Base-by-base conservation (phyloP, 2,888 invertebrate species). In the Drosophila hamatofila region DNA sequence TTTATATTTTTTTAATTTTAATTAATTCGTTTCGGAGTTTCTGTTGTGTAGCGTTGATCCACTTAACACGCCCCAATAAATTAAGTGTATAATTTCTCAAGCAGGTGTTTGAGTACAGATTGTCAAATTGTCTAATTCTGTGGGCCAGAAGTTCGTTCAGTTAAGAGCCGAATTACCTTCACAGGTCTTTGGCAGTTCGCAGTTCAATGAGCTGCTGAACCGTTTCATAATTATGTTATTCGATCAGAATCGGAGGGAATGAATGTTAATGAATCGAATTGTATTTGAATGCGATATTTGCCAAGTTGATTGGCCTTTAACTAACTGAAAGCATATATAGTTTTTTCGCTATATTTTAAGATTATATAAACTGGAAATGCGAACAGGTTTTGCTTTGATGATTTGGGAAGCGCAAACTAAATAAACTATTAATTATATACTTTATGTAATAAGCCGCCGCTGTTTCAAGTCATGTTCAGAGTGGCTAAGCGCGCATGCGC, bases 261-360 rank as follows among this genome's bases (percentile, higher is more conserved):
- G 30, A 63, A 44, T 61, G 39, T 18, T 52, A 62, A 59, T 72
- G n/a, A 35, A 41, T 49, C 57, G 16, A 63, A 64, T 35, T 51
- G 64, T 57, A 44, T 58, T 68, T 37, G 37, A 37, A 16, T n/a
- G 8, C n/a, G 37, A 44, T 65, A 57, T 8, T 21, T 46, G 61
- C 30, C 27, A 70, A 74, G 84, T 84, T 84, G 88, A 84, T 56
- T 84, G 89, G 88, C 89, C 84, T 87, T 59, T 72, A 62, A 37
- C 48, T 56, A 71, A 18, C 52, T 65, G 37, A 18, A 49, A 62
- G 80, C 60, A 82, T 58, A 68, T 39, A 70, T 78, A 64, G 64
- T 64, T 69, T 70, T 83, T 80, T 61, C 23, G 78, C 58, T 78
- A 75, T 72, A 77, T 71, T 64, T 83, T 46, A 69, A 61, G 65